Conservation (phyloP, 2,888 invertebrate genomes). For the Heliconius cydno region DNA sequence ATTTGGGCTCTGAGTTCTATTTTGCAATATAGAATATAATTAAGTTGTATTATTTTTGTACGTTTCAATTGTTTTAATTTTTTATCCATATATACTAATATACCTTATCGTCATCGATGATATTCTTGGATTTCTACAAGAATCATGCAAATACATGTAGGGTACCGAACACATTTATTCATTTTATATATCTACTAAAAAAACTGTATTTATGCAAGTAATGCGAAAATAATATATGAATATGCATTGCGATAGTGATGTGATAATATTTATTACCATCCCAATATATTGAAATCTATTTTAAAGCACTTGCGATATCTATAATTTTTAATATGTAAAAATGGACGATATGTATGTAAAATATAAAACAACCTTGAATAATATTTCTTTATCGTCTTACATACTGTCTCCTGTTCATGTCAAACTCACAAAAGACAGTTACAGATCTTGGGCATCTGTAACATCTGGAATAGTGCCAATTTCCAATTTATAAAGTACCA, state of each 20-base stretch:
- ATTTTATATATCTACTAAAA: not conserved
- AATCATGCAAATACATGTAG: not conserved
- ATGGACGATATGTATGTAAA: not conserved
- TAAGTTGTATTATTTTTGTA: not conserved
- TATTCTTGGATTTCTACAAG: not conserved
- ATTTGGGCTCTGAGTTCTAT: not conserved
- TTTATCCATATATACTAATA: not conserved
- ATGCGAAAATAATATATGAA: not conserved
- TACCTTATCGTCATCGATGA: not conserved
- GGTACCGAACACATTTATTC: not conserved
- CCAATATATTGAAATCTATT: not conserved
- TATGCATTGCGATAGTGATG: constrained; percentile 13
- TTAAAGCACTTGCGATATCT: not conserved
- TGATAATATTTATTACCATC: not conserved
- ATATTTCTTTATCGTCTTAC: constrained; percentile 32
- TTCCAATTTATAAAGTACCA: constrained; percentile 34
- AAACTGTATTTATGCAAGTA: not conserved
- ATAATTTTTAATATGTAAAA: not conserved
- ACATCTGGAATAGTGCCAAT: constrained; percentile 46
- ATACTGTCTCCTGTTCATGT: constrained; percentile 37
- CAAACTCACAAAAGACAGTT: constrained; percentile 45
- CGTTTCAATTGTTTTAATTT: not conserved
- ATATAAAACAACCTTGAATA: constrained; percentile 34
- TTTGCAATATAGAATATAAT: not conserved
- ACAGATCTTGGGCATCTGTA: constrained; percentile 47